Evolutionary conservation across 2,113 vertebrate species (phyloP), one percentile per base, ranked within the genome.

Genomic region (Paradoxurus hermaphroditus): DNA sequence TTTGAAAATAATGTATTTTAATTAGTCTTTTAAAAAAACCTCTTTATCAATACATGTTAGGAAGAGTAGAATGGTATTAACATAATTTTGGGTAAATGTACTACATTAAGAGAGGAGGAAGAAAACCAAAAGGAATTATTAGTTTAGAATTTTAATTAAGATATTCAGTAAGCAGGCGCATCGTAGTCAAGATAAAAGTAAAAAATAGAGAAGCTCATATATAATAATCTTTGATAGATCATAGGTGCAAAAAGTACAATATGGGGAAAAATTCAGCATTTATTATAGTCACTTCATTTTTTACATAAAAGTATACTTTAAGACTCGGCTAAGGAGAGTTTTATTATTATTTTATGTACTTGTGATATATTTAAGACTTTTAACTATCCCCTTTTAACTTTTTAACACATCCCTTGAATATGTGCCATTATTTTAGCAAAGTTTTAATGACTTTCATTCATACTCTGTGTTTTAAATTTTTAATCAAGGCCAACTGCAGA

Each of bases 401-500:
- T 59, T 59, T 59, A 59, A 59, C 21, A 59, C 21, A 11, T 91
- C n/a, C 62, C 10, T 92, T 92, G 39, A 85, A 56, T 51, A 1
- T 93, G 4, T 82, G 1, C 41, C 72, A 21, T 65, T 83, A 75
- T 77, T 95, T 39, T 72, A 84, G 67, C 78, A 86, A 41, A 46
- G 65, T 62, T 62, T n/a, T 81, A 95, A 86, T 90, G 15, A 95
- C 81, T 56, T 90, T 46, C 63, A 41, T 67, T 88, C 68, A 7
- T 81, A 41, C 59, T 94, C 19, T 91, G 4, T 85, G 53, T 96
- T 94, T 95, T 83, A 82, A 95, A 95, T 93, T 27, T 96, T 96
- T 95, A 77, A 77, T 96, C n/a, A 95, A 99, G 99, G 95, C 99
- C 98, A 88, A 99, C 99, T 77, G 99, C 99, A 95, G 98, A 99